These are phyloP conservation scores for Hydraecia micacea DNA, from an alignment of 2,888 invertebrate genomes.

Conservation along the genomic window DNA sequence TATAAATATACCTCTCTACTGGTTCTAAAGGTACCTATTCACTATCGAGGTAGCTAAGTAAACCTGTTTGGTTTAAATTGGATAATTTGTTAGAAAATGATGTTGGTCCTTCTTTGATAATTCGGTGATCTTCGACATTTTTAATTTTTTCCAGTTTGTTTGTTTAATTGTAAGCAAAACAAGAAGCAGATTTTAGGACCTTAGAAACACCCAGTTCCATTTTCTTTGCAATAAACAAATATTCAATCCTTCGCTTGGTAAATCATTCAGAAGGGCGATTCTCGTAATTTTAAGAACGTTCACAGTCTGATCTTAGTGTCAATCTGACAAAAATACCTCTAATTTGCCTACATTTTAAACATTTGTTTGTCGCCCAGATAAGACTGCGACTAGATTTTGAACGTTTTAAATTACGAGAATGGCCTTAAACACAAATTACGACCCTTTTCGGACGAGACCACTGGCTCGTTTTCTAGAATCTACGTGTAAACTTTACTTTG, in stretches of 20 bases:
- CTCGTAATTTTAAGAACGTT: not conserved
- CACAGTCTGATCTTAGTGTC: not conserved
- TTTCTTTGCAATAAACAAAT: not conserved
- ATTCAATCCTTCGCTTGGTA: not conserved
- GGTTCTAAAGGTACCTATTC: not conserved
- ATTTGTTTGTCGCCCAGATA: not conserved
- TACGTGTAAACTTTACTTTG: conserved; percentile 16
- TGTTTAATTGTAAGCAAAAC: not conserved
- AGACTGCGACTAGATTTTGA: not conserved
- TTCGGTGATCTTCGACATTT: not conserved
- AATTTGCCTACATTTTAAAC: not conserved
- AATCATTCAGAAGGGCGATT: not conserved
- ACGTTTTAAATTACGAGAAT: not conserved
- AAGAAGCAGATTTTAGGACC: not conserved
- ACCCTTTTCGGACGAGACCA: not conserved
- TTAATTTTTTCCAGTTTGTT: not conserved
- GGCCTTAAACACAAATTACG: conserved; percentile 6
- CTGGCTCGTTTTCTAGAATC: conserved; percentile 1
- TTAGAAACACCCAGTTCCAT: not conserved
- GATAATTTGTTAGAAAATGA: not conserved
- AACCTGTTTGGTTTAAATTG: not conserved
- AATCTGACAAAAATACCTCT: not conserved
- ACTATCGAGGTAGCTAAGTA: no score
- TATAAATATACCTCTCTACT: no score
- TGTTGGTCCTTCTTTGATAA: not conserved